These are phyloP conservation scores for Drosophila kanapiae DNA, from an alignment of 1,140 invertebrate genomes.

Conservation along the genomic window DNA sequence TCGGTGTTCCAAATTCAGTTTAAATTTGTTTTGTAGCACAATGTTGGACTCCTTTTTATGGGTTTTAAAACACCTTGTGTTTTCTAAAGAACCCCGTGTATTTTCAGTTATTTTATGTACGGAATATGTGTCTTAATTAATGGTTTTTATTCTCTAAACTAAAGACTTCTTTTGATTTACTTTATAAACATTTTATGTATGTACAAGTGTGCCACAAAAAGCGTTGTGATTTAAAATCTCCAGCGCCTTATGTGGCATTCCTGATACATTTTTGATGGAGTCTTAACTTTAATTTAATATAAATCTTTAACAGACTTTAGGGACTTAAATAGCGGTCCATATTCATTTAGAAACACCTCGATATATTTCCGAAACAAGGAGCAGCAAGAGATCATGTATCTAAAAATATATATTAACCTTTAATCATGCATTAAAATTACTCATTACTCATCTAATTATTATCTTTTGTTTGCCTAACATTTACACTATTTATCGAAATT, in stretches of 20 bases:
- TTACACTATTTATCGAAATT: background rate
- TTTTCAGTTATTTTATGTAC: background rate
- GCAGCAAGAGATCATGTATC: background rate
- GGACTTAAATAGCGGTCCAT: too few species aligned
- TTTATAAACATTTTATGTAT: background rate
- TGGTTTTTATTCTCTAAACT: background rate
- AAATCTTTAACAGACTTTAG: background rate
- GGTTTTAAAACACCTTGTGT: too few species aligned
- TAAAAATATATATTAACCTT: background rate
- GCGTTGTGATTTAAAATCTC: background rate
- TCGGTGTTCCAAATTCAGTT: too few species aligned
- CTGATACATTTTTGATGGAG: background rate
- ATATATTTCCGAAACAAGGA: background rate
- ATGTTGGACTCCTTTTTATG: too few species aligned
- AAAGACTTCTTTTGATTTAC: background rate
- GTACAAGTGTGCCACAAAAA: background rate
- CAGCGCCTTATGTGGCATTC: background rate
- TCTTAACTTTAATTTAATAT: background rate
- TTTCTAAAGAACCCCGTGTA: background rate
- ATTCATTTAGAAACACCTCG: too few species aligned
- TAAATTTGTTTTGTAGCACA: too few species aligned
- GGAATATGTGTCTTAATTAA: background rate
- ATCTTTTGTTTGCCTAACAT: background rate
- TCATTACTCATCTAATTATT: background rate
- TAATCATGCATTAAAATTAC: background rate